These are phyloP conservation scores for Mimumesa dahlbomi DNA, from an alignment of 2,888 invertebrate genomes.

Conservation along the genomic window DNA sequence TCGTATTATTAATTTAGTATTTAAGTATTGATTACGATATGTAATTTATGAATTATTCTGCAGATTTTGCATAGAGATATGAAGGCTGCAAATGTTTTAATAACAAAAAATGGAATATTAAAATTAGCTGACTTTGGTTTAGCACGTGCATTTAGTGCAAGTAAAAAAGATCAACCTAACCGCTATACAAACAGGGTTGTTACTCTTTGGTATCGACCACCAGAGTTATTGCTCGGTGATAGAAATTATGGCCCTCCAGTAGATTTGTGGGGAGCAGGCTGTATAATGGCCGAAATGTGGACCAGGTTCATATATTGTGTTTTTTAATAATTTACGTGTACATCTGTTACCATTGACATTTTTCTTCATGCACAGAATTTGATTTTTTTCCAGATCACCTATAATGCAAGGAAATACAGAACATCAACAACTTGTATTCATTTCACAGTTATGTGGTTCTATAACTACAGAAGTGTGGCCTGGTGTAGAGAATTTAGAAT, in stretches of 20 bases:
- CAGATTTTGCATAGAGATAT: conserved; percentile 96
- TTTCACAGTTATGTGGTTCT: conserved; percentile 97
- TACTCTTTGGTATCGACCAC: conserved; percentile 95
- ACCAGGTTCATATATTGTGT: conserved; percentile 82
- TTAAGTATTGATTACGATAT: not conserved
- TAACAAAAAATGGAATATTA: conserved; percentile 95
- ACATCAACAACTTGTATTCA: conserved; percentile 96
- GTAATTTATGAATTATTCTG: conserved; percentile 10
- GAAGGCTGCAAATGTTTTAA: conserved; percentile 99
- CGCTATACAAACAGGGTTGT: conserved; percentile 99
- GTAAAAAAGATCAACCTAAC: conserved; percentile 91
- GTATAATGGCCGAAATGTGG: conserved; percentile 99
- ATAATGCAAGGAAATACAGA: conserved; percentile 98
- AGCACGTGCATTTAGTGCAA: conserved; percentile 95
- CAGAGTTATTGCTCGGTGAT: conserved; percentile 88
- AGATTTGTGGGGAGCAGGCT: conserved; percentile 98
- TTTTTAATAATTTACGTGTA: not conserved
- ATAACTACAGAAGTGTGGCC: conserved; percentile 97
- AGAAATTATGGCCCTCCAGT: conserved; percentile 98
- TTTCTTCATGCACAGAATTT: not conserved
- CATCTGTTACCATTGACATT: not conserved
- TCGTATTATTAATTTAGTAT: too few species aligned
- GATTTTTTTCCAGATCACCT: conserved; percentile 83
- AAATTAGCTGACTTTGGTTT: conserved; percentile 99
- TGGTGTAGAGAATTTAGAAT: conserved; percentile 92